These are phyloP conservation scores for Agapornis roseicollis DNA, from an alignment of 2,113 vertebrate genomes.

Conservation along the genomic window DNA sequence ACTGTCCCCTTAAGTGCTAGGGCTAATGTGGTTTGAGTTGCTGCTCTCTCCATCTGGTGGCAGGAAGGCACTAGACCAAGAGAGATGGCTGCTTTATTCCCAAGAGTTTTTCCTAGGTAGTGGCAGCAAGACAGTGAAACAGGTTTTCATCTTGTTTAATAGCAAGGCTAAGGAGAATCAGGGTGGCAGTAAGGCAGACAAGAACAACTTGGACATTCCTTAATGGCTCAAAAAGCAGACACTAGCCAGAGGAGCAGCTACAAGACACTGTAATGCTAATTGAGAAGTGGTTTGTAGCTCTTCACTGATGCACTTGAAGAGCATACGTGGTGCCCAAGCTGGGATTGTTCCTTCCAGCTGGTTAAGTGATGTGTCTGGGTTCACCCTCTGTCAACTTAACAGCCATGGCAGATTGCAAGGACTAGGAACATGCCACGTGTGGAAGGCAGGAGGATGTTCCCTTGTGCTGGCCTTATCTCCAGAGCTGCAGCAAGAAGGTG, in stretches of 20 bases:
- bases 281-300: neutral
- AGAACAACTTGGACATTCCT: neutral
- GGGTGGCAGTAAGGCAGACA: neutral
- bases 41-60: constrained; percentile 26
- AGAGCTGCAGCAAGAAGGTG: constrained; percentile 3
- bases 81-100: neutral
- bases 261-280: neutral
- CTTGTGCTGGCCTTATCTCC: neutral
- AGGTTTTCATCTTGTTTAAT: neutral
- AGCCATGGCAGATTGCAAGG: neutral
- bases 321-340: accelerated
- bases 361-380: neutral
- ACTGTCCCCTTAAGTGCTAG: neutral
- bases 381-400: neutral
- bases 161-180: neutral
- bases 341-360: neutral
- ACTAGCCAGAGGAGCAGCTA: neutral
- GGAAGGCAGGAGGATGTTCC: neutral
- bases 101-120: neutral
- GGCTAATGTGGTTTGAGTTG: neutral
- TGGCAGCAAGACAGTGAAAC: neutral
- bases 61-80: neutral
- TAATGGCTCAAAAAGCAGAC: neutral
- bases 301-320: neutral
- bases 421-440: accelerated